phyloP scores from a whole-genome alignment of 2,888 invertebrate species.

The Leucoma salicis region DNA sequence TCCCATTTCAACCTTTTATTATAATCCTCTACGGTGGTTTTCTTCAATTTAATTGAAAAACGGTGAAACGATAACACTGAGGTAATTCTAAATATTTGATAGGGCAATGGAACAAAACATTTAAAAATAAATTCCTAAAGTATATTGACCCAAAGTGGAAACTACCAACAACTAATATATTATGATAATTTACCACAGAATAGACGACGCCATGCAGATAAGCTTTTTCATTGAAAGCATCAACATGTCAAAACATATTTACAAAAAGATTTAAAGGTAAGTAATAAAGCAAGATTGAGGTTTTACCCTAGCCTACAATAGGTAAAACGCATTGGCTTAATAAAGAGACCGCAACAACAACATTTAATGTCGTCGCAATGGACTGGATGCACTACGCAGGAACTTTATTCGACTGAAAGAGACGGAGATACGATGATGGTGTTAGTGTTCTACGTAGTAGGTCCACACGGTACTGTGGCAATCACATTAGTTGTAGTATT shows the following conservation, averaged over 20 bases:
- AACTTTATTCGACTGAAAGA: neutral
- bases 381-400: conserved; percentile 10
- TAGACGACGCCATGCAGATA: conserved; percentile 2
- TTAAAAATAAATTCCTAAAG: no score
- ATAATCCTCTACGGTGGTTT: no score
- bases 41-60: no score
- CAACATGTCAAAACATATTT: conserved; percentile 22
- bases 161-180: no score
- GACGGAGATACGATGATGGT: neutral
- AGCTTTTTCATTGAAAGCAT: conserved; percentile 5
- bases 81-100: no score
- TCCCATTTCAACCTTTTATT: neutral
- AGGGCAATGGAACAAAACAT: no score
- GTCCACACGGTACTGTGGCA: no score
- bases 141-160: no score
- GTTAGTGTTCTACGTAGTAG: neutral
- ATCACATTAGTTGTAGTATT: conserved; percentile 35
- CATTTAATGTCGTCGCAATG: conserved; percentile 27
- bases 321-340: conserved; percentile 32
- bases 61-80: no score
- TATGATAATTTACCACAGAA: no score
- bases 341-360: conserved; percentile 33
- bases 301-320: conserved; percentile 30
- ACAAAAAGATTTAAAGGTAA: conserved; percentile 31
- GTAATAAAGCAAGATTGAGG: conserved; percentile 28